These are phyloP conservation scores for Drymodes brunneopygia DNA, from an alignment of 2,113 vertebrate genomes.

Conservation along the genomic window DNA sequence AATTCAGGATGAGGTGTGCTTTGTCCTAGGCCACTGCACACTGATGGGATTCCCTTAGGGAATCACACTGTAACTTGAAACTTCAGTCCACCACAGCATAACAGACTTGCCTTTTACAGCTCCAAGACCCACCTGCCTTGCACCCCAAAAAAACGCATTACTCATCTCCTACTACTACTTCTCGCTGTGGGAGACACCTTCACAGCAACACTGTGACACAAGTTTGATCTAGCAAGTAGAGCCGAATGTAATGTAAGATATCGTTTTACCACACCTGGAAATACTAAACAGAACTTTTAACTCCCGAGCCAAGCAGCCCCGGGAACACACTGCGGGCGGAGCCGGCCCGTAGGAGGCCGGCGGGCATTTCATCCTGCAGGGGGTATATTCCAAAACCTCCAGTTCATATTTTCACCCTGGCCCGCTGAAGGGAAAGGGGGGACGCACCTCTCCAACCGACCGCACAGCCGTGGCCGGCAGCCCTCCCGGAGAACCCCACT, in stretches of 20 bases:
- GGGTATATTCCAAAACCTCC: rapidly evolving
- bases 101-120: background rate
- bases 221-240: background rate
- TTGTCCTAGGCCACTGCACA: background rate
- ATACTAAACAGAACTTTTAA: background rate
- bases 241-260: background rate
- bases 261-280: background rate
- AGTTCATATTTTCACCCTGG: rapidly evolving
- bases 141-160: rapidly evolving
- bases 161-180: background rate
- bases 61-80: background rate
- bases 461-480: rapidly evolving
- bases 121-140: background rate
- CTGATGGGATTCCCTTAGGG: background rate
- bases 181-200: background rate
- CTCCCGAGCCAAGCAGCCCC: background rate
- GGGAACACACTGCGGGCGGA: background rate
- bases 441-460: background rate
- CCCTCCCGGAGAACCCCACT: rapidly evolving
- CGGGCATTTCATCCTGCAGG: background rate
- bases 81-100: background rate
- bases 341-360: background rate
- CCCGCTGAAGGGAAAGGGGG: background rate
- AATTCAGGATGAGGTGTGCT: background rate
- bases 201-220: background rate